phyloP scores from a whole-genome alignment of 2,888 invertebrate species.

The Hirtodrosophila cameraria region DNA sequence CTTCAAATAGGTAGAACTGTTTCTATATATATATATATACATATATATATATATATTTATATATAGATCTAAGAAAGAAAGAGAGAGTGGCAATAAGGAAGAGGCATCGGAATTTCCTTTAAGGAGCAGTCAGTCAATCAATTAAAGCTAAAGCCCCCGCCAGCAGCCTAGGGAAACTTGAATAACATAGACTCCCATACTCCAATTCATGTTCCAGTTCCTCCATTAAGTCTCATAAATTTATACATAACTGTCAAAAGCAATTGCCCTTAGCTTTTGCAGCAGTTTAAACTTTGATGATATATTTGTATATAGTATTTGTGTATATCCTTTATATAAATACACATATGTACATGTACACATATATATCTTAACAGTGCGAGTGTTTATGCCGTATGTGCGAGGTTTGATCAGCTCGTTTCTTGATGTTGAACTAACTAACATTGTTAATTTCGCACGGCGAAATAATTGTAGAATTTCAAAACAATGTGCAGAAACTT shows the following conservation, averaged over 20 bases:
- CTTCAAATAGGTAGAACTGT: slow-evolving; percentile 49
- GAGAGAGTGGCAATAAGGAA: not conserved
- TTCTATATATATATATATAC: slow-evolving; percentile 24
- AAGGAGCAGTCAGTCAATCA: slow-evolving; percentile 64
- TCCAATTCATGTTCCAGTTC: slow-evolving; percentile 50
- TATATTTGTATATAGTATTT: slow-evolving; percentile 69
- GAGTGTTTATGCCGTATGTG: slow-evolving; percentile 18
- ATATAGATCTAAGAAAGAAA: not conserved
- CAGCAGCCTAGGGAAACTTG: slow-evolving; percentile 34
- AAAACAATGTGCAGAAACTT: too few relatives aligned
- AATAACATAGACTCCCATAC: slow-evolving; percentile 8
- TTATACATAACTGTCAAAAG: slow-evolving; percentile 80
- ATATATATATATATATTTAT: slow-evolving; percentile 1
- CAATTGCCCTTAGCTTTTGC: slow-evolving; percentile 80
- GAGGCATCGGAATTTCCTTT: slow-evolving; percentile 8
- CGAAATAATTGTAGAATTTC: too few relatives aligned
- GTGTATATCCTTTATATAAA: slow-evolving; percentile 16
- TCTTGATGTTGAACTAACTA: not conserved
- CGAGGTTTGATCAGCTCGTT: slow-evolving; percentile 13
- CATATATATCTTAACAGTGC: slow-evolving; percentile 31
- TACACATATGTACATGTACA: slow-evolving; percentile 27
- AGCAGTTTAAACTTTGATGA: slow-evolving; percentile 79
- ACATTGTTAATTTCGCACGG: too few relatives aligned
- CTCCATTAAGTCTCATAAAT: slow-evolving; percentile 78
- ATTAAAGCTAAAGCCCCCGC: slow-evolving; percentile 58